These are phyloP conservation scores for Macrotrachela quadricornifera DNA, from an alignment of 1,140 invertebrate species.

Conservation along the genomic window DNA sequence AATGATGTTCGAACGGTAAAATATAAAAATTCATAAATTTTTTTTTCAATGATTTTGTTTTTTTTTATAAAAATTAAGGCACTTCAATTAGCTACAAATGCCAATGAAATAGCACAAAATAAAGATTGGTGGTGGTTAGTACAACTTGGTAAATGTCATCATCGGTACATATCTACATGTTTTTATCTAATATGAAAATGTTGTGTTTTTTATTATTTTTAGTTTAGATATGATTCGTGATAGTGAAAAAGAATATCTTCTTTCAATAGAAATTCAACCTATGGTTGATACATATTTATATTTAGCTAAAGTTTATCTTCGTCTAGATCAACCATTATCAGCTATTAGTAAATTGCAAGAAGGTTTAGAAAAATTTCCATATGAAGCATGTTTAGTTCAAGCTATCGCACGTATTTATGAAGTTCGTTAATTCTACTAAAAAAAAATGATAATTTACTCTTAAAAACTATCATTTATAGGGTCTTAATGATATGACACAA, in stretches of 20 bases:
- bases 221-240: constrained; percentile 64
- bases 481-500: constrained; percentile 47
- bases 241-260: constrained; percentile 68
- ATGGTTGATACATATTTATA: constrained; percentile 49
- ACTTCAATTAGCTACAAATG: constrained; percentile 62
- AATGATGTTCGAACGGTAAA: constrained; percentile 60
- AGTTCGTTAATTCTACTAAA: constrained; percentile 16
- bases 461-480: constrained; percentile 22
- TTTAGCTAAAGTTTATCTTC: constrained; percentile 49
- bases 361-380: constrained; percentile 59
- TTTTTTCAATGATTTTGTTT: constrained; percentile 10
- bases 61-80: constrained; percentile 34
- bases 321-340: constrained; percentile 71
- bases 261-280: constrained; percentile 52
- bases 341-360: constrained; percentile 61
- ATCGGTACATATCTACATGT: constrained; percentile 28
- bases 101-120: constrained; percentile 41
- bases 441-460: not conserved
- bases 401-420: constrained; percentile 56
- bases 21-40: no score
- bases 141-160: constrained; percentile 76
- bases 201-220: constrained; percentile 1
- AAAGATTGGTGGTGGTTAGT: constrained; percentile 97
- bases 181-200: not conserved
- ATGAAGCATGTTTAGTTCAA: constrained; percentile 55